Percentiles rank a stretch among this genome's conserved stretches.
Conservation (phyloP, 2,113 vertebrate genomes). For the Poeciliopsis occidentalis region DNA sequence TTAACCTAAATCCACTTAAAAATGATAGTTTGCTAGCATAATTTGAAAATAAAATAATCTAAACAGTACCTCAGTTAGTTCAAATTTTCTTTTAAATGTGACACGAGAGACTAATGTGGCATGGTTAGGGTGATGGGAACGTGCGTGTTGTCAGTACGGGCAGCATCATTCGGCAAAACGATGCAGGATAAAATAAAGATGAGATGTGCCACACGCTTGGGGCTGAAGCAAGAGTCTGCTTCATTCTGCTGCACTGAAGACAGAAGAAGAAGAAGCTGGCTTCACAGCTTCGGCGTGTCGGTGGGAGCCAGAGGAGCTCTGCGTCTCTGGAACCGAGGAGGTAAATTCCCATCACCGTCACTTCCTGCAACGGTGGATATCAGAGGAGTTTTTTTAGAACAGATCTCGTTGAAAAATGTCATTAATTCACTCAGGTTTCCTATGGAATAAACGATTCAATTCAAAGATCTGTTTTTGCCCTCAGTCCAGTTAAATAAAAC, state of each 20-base stretch:
- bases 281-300: constrained; percentile 91
- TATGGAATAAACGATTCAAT: no score
- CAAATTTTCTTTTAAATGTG: no score
- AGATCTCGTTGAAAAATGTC: neutral
- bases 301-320: constrained; percentile 91
- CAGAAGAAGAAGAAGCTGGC: constrained; percentile 31
- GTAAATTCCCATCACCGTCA: constrained; percentile 65
- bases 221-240: neutral
- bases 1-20: neutral
- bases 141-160: neutral
- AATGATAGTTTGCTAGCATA: neutral
- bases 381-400: constrained; percentile 2
- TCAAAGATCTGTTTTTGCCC: no score
- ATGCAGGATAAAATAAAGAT: neutral
- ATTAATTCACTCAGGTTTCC: no score
- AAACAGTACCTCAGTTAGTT: neutral
- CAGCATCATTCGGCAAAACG: neutral
- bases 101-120: no score
- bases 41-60: neutral
- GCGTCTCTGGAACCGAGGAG: constrained; percentile 75
- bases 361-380: constrained; percentile 73
- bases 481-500: no score
- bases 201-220: neutral
- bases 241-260: constrained; percentile 11
- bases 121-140: neutral